These are phyloP conservation scores for Leptopilina boulardi DNA, from an alignment of 1,140 invertebrate genomes.

Conservation along the genomic window DNA sequence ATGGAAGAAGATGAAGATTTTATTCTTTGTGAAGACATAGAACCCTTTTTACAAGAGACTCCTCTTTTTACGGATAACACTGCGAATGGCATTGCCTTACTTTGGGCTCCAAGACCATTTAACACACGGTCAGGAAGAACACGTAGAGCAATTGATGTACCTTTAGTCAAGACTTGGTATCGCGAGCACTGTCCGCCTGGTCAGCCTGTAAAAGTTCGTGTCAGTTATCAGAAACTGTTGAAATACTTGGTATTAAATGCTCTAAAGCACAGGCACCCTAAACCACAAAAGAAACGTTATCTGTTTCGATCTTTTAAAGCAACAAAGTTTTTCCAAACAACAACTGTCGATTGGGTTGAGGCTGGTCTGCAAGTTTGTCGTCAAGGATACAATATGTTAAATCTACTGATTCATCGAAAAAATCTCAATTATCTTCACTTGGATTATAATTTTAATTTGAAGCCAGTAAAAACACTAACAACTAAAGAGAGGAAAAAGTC, in stretches of 20 bases:
- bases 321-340: slow-evolving; percentile 99
- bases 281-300: slow-evolving; percentile 98
- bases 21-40: slow-evolving; percentile 90
- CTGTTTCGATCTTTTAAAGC: slow-evolving; percentile 99
- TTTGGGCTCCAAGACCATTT: slow-evolving; percentile 99
- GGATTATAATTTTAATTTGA: slow-evolving; percentile 99
- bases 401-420: slow-evolving; percentile 98
- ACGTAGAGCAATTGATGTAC: slow-evolving; percentile 96
- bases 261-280: slow-evolving; percentile 96
- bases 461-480: slow-evolving; percentile 99
- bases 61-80: slow-evolving; percentile 99
- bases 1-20: slow-evolving; percentile 98
- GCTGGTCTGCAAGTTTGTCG: slow-evolving; percentile 98
- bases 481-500: slow-evolving; percentile 99
- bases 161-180: slow-evolving; percentile 98
- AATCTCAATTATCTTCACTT: slow-evolving; percentile 99
- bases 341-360: slow-evolving; percentile 99
- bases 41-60: slow-evolving; percentile 95
- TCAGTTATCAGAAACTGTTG: slow-evolving; percentile 98
- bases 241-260: slow-evolving; percentile 99
- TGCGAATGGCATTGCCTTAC: slow-evolving; percentile 98
- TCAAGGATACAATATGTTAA: slow-evolving; percentile 99
- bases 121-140: slow-evolving; percentile 94
- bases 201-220: slow-evolving; percentile 99
- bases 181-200: slow-evolving; percentile 98